Conservation (phyloP, 2,797 vertebrate genomes). For the Ibycter americanus region DNA sequence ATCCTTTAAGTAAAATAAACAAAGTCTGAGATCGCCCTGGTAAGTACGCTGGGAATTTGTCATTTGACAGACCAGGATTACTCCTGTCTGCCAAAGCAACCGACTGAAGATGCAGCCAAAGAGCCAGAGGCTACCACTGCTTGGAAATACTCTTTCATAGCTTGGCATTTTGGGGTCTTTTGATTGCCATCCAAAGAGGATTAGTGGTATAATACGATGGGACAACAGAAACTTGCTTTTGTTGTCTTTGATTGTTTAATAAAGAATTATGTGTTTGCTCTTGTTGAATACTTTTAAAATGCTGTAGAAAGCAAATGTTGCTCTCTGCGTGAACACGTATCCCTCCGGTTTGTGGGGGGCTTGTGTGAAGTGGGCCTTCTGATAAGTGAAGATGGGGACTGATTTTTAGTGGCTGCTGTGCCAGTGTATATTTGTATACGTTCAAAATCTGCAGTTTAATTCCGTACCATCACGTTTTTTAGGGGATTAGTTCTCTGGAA, state of each 20-base stretch:
- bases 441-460: background rate
- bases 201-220: slow-evolving; percentile 23
- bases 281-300: background rate
- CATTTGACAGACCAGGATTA: background rate
- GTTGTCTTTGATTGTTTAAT: slow-evolving; percentile 55
- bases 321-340: background rate
- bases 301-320: background rate
- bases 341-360: background rate
- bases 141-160: background rate
- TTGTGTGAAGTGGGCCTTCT: background rate
- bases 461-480: background rate
- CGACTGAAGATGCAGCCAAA: slow-evolving; percentile 30
- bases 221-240: slow-evolving; percentile 55
- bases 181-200: slow-evolving; percentile 49
- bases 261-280: slow-evolving; percentile 25
- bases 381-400: background rate
- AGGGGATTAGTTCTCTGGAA: background rate
- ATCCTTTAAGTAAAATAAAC: background rate
- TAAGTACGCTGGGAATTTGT: background rate
- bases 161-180: slow-evolving; percentile 39
- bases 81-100: background rate
- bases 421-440: background rate
- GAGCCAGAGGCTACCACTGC: slow-evolving; percentile 43
- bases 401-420: background rate
- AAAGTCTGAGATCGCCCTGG: background rate